These are phyloP conservation scores for Limosa lapponica DNA, from an alignment of 2,797 vertebrate genomes.

Conservation along the genomic window DNA sequence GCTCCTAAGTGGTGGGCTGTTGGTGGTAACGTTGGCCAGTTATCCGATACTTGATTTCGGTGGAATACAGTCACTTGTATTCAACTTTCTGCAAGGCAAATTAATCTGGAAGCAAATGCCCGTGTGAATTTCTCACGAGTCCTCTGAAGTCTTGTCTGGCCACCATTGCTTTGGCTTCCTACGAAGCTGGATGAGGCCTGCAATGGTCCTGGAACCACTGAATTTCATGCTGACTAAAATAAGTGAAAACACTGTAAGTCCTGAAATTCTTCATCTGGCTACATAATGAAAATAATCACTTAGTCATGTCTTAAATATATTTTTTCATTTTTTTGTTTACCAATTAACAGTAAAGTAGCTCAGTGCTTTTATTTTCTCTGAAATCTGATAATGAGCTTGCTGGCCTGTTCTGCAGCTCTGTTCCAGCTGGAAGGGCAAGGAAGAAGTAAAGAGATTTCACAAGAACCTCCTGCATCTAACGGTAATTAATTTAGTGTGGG, in stretches of 20 bases:
- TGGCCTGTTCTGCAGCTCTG: not conserved
- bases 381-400: not conserved
- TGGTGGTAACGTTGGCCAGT: not conserved
- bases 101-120: not conserved
- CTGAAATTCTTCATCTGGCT: not conserved
- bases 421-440: not conserved
- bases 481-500: not conserved
- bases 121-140: accelerated
- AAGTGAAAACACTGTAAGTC: not conserved
- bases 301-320: not conserved
- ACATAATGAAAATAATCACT: not conserved
- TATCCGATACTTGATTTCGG: not conserved
- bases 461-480: not conserved
- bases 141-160: not conserved
- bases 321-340: not conserved
- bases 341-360: not conserved
- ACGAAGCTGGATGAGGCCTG: not conserved
- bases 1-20: not conserved
- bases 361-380: not conserved
- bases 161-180: not conserved
- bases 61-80: not conserved
- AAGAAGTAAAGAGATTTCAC: not conserved
- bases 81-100: not conserved
- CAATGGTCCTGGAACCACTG: not conserved
- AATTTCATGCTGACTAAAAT: not conserved